phyloP scores from a whole-genome alignment of 2,113 vertebrate genomes.

The Bettongia penicillata region DNA sequence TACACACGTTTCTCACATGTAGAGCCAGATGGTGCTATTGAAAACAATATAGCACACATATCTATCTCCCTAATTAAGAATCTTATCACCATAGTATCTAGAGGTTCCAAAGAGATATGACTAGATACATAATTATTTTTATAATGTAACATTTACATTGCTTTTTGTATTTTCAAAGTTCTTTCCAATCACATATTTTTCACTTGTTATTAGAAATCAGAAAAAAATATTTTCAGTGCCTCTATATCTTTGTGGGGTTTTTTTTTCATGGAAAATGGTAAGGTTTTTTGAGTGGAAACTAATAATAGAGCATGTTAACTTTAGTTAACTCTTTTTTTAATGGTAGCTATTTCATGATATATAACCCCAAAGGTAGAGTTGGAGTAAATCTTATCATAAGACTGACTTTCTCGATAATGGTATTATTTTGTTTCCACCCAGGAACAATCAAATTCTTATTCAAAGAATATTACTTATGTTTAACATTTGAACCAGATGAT shows the following conservation, averaged over 20 bases:
- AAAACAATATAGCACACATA: conserved; percentile 55
- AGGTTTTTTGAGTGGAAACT: conserved; percentile 22
- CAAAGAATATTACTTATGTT: not conserved
- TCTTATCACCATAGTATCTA: conserved; percentile 54
- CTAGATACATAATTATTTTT: conserved; percentile 65
- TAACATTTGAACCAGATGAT: not conserved
- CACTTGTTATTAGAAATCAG: conserved; percentile 32
- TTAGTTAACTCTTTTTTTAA: not conserved
- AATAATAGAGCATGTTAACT: conserved; percentile 42
- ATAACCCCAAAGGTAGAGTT: conserved; percentile 14
- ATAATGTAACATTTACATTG: conserved; percentile 42
- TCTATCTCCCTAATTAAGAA: conserved; percentile 61
- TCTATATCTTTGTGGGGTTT: conserved; percentile 14
- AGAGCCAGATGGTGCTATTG: conserved; percentile 63
- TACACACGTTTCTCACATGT: conserved; percentile 58
- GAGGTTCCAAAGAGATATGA: conserved; percentile 47
- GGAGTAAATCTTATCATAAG: not conserved
- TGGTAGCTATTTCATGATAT: not conserved
- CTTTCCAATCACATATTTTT: conserved; percentile 58
- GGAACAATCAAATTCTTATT: not conserved
- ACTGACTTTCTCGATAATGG: not conserved
- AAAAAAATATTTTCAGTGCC: not conserved
- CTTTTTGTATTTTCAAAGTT: conserved; percentile 39
- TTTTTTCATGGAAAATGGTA: conserved; percentile 28
- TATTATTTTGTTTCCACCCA: not conserved